Evolutionary conservation across 2,888 invertebrate species (phyloP).

Genomic region (Metalampra italica): DNA sequence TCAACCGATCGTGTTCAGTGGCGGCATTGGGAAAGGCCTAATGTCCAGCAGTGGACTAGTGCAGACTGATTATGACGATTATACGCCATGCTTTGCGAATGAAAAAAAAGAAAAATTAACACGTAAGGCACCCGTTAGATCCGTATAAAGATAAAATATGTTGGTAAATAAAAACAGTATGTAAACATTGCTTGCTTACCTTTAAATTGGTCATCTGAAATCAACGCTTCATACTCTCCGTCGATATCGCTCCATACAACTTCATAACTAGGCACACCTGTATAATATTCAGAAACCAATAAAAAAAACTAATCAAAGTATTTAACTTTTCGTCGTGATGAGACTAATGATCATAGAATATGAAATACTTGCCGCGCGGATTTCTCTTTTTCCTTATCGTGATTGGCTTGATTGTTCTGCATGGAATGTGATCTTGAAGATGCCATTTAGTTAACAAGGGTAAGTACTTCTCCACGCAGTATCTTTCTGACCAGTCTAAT

Average conservation of each 20-base stretch:
- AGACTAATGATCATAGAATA: background rate
- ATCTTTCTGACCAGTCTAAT: slow-evolving; percentile 86
- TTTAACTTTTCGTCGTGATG: background rate
- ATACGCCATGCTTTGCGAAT: too few relatives aligned
- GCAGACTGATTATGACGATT: too few relatives aligned
- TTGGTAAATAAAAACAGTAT: too few relatives aligned
- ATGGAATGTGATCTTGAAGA: slow-evolving; percentile 61
- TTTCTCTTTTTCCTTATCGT: slow-evolving; percentile 67
- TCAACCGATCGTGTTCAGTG: too few relatives aligned
- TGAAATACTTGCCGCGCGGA: slow-evolving; percentile 57
- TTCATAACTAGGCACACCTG: slow-evolving; percentile 84
- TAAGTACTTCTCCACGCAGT: slow-evolving; percentile 87
- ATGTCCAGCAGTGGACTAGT: too few relatives aligned
- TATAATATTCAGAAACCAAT: background rate
- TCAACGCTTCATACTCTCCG: slow-evolving; percentile 76
- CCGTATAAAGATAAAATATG: too few relatives aligned
- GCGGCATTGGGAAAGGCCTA: too few relatives aligned
- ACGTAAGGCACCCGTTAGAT: too few relatives aligned
- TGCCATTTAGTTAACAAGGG: slow-evolving; percentile 89
- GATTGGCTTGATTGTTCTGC: slow-evolving; percentile 48
- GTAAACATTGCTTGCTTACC: too few relatives aligned
- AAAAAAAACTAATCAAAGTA: background rate
- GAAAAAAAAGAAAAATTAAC: too few relatives aligned
- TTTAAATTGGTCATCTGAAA: slow-evolving; percentile 79
- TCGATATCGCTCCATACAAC: slow-evolving; percentile 83